Evolutionary conservation across 2,113 vertebrate genomes (phyloP), one percentile per base, ranked within the genome.

Genomic region (Acrocephalus kingi): DNA sequence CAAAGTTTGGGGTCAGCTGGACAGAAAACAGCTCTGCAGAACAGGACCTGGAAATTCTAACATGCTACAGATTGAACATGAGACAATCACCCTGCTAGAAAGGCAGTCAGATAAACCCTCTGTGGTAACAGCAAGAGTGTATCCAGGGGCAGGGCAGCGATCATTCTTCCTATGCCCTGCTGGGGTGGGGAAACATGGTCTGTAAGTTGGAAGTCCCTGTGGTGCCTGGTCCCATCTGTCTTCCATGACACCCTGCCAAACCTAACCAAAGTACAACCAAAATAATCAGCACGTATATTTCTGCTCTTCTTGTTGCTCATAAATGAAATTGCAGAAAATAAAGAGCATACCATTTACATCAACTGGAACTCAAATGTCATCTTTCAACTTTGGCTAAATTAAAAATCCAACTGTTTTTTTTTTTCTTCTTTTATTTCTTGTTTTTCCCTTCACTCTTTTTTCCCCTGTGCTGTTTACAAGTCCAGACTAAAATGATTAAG

Each of bases 141-240:
- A n/a, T 41, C 39, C 80, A 82, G 22, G 7, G 24, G 14, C 23
- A 64, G 30, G 17, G 20, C 35, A 79, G 21, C 2, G 23, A 41
- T 28, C 7, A 6, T 59, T 54, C 35, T 37, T 61, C 13, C 39
- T 56, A 3, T 11, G 25, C 30, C 33, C 23, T 64, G 45, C 27
- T 86, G 16, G 7, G 4, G 13, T 33, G n/a, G 9, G 58, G n/a
- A 24, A 52, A 80, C 0, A 0, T 9, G 16, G 5, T 15, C 55
- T 61, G 8, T 1, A 3, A 59, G 15, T 35, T 21, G 20, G 18
- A n/a, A 73, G 4, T 3, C 19, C 11, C 15, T 28, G 21, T 18
- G 17, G 12, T 63, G 18, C 61, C 37, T 67, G 8, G 8, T 12
- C 24, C 37, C 23, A 67, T 39, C 8, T 76, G 22, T 55, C 31